Percentiles rank a stretch among this genome's conserved stretches.
Conservation (phyloP, 1,140 invertebrate genomes). For the Macrobrachium rosenbergii region DNA sequence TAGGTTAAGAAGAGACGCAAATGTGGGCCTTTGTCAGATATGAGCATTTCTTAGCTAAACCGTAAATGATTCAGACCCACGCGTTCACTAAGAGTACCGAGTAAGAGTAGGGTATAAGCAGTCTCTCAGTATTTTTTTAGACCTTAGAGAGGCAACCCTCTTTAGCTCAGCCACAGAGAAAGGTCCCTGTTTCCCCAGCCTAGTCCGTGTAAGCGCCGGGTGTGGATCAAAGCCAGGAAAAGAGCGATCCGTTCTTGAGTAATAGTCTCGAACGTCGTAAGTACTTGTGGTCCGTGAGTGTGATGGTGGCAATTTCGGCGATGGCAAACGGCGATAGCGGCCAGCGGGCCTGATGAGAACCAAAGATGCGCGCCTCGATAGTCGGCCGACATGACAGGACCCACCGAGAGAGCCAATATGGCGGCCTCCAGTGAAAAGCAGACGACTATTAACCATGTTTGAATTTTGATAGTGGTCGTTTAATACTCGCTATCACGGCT, state of each 20-base stretch:
- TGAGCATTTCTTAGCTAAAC: no score
- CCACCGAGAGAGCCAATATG: neutral
- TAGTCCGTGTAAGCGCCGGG: neutral
- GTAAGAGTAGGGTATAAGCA: no score
- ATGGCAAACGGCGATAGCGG: constrained; percentile 1
- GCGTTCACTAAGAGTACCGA: no score
- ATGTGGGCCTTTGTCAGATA: no score
- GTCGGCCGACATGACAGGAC: neutral
- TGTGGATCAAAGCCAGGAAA: neutral
- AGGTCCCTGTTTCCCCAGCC: no score
- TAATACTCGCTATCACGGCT: constrained; percentile 13
- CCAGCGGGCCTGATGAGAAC: neutral
- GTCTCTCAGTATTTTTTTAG: no score
- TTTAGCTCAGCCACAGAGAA: no score
- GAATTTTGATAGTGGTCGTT: constrained; percentile 31
- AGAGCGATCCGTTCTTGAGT: neutral
- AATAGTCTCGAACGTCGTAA: constrained; percentile 14
- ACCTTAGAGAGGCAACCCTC: no score
- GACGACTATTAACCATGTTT: constrained; percentile 21
- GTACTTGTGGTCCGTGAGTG: constrained; percentile 2
- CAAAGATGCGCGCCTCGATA: neutral
- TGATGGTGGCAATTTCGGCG: constrained; percentile 16
- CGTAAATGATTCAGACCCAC: no score
- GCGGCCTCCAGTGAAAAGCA: neutral
- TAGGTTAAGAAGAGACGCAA: no score